These are phyloP conservation scores for Macaria notata DNA, from an alignment of 2,888 invertebrate genomes.

Conservation along the genomic window DNA sequence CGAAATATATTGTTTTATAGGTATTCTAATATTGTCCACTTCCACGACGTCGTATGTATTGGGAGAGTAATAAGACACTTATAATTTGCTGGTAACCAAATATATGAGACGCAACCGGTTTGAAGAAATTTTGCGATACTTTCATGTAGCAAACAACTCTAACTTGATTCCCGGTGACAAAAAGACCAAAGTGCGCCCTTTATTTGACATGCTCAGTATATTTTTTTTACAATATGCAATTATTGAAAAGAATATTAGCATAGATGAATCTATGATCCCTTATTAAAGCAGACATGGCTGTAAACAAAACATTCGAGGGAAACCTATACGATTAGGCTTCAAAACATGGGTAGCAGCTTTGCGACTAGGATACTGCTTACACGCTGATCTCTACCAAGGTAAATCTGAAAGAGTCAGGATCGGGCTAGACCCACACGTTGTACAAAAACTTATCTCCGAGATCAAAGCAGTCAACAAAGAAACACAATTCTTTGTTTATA, in stretches of 20 bases:
- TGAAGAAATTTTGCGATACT: constrained; percentile 37
- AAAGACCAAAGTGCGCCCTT: constrained; percentile 40
- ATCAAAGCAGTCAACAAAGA: too few species aligned
- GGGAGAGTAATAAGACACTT: constrained; percentile 34
- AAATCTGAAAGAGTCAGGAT: too few species aligned
- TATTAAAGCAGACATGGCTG: too few species aligned
- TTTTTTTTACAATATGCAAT: constrained; percentile 9
- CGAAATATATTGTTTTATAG: constrained; percentile 26
- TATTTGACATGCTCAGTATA: constrained; percentile 26
- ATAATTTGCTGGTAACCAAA: constrained; percentile 35
- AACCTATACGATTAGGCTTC: too few species aligned
- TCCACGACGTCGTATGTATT: constrained; percentile 39
- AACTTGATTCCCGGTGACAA: constrained; percentile 33
- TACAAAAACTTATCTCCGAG: too few species aligned
- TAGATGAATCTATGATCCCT: too few species aligned
- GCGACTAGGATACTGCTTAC: too few species aligned
- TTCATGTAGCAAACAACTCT: constrained; percentile 40
- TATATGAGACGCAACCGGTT: constrained; percentile 36
- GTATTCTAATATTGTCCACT: constrained; percentile 34
- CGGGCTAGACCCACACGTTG: too few species aligned
- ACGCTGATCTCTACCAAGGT: too few species aligned
- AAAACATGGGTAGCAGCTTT: too few species aligned
- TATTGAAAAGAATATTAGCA: constrained; percentile 14
- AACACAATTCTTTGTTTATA: too few species aligned
- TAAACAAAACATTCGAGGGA: too few species aligned